Percentiles rank a stretch among this genome's conserved stretches.
These are phyloP conservation scores for Rhinogobius similis DNA, from an alignment of 2,113 vertebrate genomes.

Conservation along the genomic window DNA sequence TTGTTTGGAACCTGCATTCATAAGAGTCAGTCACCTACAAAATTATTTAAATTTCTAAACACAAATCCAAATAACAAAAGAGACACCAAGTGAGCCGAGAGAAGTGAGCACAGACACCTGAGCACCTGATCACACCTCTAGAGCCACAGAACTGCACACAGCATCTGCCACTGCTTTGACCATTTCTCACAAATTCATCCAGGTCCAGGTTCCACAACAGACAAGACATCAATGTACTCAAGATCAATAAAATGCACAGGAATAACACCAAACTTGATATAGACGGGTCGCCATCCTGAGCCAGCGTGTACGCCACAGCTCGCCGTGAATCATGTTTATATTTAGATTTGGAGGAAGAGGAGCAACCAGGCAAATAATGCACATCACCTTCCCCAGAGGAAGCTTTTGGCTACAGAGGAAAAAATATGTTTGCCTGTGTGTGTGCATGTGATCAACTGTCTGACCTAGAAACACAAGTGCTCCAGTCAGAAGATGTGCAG, in stretches of 20 bases:
- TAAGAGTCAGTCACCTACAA: background rate
- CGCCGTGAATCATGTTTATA: conserved; percentile 63
- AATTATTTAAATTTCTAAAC: background rate
- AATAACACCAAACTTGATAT: conserved; percentile 34
- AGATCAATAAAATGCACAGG: background rate
- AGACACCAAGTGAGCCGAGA: background rate
- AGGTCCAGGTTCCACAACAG: conserved; percentile 6
- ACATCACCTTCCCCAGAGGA: conserved; percentile 60
- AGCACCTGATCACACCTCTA: conserved; percentile 53
- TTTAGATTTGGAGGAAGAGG: conserved; percentile 66
- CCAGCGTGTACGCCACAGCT: conserved; percentile 41
- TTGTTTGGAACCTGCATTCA: background rate
- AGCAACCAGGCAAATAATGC: conserved; percentile 61
- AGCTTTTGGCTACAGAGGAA: conserved; percentile 50
- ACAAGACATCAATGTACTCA: background rate
- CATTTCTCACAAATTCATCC: conserved; percentile 60
- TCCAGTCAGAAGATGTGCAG: conserved; percentile 60
- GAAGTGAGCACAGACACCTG: conserved; percentile 48
- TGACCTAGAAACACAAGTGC: conserved; percentile 79
- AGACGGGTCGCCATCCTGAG: conserved; percentile 56
- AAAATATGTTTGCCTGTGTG: conserved; percentile 37
- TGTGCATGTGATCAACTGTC: conserved; percentile 48
- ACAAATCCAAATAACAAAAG: background rate
- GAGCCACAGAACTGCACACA: conserved; percentile 33
- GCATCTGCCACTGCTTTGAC: conserved; percentile 56